These are phyloP conservation scores for Uria lomvia DNA, from an alignment of 2,113 vertebrate species.

Conservation along the genomic window DNA sequence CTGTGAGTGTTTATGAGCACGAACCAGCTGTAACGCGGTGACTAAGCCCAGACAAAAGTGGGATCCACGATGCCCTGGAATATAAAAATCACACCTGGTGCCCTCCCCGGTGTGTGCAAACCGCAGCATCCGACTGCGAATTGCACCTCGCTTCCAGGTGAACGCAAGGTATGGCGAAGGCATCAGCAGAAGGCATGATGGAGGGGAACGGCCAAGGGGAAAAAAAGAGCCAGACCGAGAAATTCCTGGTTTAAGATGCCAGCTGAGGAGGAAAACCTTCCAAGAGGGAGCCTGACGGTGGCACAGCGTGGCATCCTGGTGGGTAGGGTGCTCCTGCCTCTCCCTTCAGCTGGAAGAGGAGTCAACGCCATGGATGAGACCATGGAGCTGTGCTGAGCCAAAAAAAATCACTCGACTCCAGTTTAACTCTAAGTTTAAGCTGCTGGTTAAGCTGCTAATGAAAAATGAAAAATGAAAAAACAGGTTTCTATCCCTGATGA, in stretches of 20 bases:
- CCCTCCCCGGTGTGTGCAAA: not conserved
- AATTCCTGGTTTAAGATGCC: not conserved
- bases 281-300: not conserved
- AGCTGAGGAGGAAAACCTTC: not conserved
- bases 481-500: not conserved
- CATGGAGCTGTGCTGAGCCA: not conserved
- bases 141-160: not conserved
- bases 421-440: too few species aligned
- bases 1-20: not conserved
- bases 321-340: not conserved
- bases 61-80: not conserved
- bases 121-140: not conserved
- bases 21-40: not conserved
- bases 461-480: too few species aligned
- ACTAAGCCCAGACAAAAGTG: not conserved
- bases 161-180: too few species aligned
- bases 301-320: not conserved
- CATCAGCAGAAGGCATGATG: accelerated
- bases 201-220: not conserved
- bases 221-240: not conserved
- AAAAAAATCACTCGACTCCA: not conserved
- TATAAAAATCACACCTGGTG: not conserved
- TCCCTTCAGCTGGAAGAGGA: not conserved
- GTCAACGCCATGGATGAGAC: accelerated
- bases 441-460: not conserved